Evolutionary conservation across 2,888 invertebrate species (phyloP), one percentile per base, ranked within the genome.

Genomic region (Pammene aurita): DNA sequence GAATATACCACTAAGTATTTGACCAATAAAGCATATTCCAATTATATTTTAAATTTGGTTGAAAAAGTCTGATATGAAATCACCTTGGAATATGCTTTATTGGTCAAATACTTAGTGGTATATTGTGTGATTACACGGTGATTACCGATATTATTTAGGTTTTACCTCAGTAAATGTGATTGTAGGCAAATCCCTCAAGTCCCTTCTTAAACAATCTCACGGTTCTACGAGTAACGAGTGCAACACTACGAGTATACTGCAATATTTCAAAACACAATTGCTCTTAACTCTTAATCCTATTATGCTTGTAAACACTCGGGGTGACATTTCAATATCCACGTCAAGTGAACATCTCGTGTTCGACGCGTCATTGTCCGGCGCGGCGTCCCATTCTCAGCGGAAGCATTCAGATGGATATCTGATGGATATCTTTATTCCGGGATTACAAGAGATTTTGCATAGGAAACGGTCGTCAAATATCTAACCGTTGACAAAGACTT

Each of bases 371-470:
- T 86, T 87, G 84, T 85, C 75, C 74, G 63, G n/a, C 57, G 64
- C 74, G 63, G n/a, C 57, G 64, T 75, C 78, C 79, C 77, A 79
- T 78, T 77, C 77, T 78, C 82, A 82, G 82, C 89, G 91, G 91
- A 92, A 91, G 85, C 86, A 87, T 88, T 84, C 80, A 81, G 81
- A 81, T 84, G 81, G 77, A 79, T 79, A 78, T 87, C 86, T 90
- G 82, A 82, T 84, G 81, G 78, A 79, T 79, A 78, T 87, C 86
- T 90, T 92, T 92, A 89, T 91, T 87, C 90, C 86, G 85, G 90
- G 90, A 92, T 92, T 90, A 91, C 80, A 81, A 77, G 80, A 84
- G 80, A 89, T 90, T 90, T 90, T 89, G 91, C 91, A 90, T 92
- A 92, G 92, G 92, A 90, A 91, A 83, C 86, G 85, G 84, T 87